phyloP scores from a whole-genome alignment of 2,797 vertebrate species.

The Spheniscus humboldti region DNA sequence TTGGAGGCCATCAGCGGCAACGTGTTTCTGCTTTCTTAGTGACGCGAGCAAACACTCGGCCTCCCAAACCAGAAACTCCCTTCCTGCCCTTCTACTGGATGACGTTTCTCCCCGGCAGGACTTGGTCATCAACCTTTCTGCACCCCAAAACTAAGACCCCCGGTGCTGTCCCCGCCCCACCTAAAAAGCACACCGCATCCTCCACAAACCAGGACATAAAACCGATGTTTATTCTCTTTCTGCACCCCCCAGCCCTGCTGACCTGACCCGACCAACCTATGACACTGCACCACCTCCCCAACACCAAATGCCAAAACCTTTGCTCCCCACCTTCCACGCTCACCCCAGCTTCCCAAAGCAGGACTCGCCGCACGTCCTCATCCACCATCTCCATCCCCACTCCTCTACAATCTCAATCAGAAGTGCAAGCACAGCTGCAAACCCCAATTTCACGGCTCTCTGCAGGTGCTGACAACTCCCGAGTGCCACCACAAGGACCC shows the following conservation, averaged over 20 bases:
- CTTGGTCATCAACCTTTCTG: neutral
- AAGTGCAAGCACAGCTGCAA: neutral
- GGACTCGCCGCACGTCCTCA: neutral
- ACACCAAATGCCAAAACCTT: neutral
- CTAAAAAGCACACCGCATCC: neutral
- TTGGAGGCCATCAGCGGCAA: neutral
- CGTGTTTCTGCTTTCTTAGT: neutral
- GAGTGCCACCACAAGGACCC: neutral
- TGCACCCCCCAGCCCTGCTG: neutral
- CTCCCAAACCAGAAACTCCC: neutral
- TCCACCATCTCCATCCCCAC: neutral
- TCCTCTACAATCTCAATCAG: neutral
- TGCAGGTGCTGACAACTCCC: no score
- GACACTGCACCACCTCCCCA: neutral
- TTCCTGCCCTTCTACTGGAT: neutral
- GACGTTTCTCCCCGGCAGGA: neutral
- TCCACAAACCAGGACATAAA: neutral
- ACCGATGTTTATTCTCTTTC: neutral
- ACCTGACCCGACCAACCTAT: neutral
- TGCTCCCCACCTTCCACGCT: neutral
- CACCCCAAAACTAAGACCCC: neutral
- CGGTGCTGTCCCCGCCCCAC: neutral
- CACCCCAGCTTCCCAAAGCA: neutral
- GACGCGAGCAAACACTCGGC: accelerated
- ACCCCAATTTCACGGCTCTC: neutral